Conservation (phyloP, 2,888 invertebrate species). For the Salpingus planirostris region DNA sequence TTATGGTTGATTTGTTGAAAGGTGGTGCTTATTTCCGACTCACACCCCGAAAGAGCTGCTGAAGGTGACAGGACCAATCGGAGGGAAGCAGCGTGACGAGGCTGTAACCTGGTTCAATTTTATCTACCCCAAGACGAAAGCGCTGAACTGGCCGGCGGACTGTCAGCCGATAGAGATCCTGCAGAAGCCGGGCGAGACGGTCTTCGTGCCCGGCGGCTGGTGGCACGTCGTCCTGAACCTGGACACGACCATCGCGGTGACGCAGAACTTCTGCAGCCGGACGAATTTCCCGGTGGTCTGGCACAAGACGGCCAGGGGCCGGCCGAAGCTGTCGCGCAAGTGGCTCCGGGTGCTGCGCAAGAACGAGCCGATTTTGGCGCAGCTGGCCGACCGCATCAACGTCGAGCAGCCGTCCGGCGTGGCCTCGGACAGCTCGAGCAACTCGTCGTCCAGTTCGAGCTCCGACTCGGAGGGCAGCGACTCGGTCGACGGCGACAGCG, state of each 20-base stretch:
- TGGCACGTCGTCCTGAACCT: conserved; percentile 99
- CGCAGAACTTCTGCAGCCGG: conserved; percentile 94
- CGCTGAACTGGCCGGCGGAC: conserved; percentile 82
- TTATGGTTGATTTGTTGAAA: no score
- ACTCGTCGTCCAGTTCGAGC: conserved; percentile 63
- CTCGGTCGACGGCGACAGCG: conserved; percentile 61
- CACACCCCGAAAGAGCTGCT: conserved; percentile 90
- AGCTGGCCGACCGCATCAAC: conserved; percentile 75
- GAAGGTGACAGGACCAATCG: conserved; percentile 81
- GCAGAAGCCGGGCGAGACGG: conserved; percentile 93
- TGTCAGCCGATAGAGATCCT: conserved; percentile 90
- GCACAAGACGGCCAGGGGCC: conserved; percentile 92
- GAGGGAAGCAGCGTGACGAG: conserved; percentile 97
- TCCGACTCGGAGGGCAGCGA: conserved; percentile 27
- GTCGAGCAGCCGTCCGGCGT: conserved; percentile 79
- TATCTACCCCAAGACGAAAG: conserved; percentile 88
- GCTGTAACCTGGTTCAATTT: conserved; percentile 96
- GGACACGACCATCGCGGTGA: conserved; percentile 93
- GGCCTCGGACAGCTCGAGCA: conserved; percentile 87
- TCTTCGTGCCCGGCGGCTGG: conserved; percentile 98
- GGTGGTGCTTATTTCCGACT: conserved; percentile 98
- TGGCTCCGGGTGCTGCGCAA: conserved; percentile 60
- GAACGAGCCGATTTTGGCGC: conserved; percentile 69
- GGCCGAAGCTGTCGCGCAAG: conserved; percentile 91
- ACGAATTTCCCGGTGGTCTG: conserved; percentile 97